Evolutionary conservation across 2,797 vertebrate species (phyloP).

Genomic region (Mallotus villosus): DNA sequence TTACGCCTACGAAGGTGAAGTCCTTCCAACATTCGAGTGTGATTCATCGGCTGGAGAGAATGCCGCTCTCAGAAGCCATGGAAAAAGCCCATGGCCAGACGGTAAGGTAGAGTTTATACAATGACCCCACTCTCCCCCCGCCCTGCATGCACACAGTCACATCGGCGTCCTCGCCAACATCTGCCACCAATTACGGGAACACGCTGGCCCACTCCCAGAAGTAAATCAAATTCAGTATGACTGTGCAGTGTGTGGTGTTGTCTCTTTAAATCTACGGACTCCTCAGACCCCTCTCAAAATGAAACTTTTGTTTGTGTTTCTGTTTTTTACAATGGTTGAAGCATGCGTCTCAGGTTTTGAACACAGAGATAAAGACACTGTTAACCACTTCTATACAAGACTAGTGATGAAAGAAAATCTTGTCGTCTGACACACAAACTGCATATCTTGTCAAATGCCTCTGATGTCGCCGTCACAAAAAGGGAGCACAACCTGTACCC

Average conservation of each 20-base stretch:
- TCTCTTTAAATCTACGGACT: background rate
- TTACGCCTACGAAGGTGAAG: conserved; percentile 18
- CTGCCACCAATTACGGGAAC: conserved; percentile 22
- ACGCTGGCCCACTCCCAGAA: conserved; percentile 8
- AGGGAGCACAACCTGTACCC: too few relatives aligned
- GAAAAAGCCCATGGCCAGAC: conserved; percentile 14
- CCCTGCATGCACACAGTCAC: conserved; percentile 8
- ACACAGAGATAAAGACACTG: background rate
- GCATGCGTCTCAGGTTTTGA: background rate
- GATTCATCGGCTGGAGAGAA: conserved; percentile 13
- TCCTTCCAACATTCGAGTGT: background rate
- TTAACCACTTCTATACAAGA: background rate
- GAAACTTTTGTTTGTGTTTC: background rate
- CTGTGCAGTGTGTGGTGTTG: background rate
- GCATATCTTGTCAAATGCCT: background rate
- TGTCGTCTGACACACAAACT: background rate
- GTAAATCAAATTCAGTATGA: conserved; percentile 14
- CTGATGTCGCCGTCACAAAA: too few relatives aligned
- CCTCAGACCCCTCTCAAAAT: background rate
- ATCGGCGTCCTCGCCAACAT: conserved; percentile 5
- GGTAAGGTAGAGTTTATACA: conserved; percentile 28
- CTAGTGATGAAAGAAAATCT: background rate
- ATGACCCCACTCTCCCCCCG: background rate
- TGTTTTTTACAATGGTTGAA: background rate
- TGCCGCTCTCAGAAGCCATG: conserved; percentile 4